Conservation (phyloP, 1,140 invertebrate species). For the Tetranychus cinnabarinus region DNA sequence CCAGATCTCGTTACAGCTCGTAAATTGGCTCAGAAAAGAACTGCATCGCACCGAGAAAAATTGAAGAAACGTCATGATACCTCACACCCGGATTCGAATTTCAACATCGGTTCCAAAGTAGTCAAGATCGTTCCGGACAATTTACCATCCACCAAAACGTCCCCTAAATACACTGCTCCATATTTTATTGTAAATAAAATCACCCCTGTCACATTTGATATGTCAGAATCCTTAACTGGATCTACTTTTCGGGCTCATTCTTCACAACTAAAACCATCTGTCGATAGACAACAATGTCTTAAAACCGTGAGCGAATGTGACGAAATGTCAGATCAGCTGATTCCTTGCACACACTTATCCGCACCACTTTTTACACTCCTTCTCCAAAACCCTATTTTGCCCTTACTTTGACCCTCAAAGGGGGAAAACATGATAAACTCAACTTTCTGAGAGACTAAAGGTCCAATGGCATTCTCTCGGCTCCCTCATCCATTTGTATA, state of each 20-base stretch:
- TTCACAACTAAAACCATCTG: background rate
- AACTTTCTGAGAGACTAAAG: no score
- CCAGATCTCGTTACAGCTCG: background rate
- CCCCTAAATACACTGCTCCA: background rate
- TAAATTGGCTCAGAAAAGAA: background rate
- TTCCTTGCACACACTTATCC: no score
- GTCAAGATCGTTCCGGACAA: background rate
- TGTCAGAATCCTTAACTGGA: background rate
- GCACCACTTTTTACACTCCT: no score
- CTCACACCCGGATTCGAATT: background rate
- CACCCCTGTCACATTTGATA: background rate
- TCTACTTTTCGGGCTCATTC: background rate
- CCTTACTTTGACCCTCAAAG: no score
- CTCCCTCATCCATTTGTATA: no score
- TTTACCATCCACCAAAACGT: background rate
- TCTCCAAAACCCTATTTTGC: no score
- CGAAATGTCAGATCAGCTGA: background rate
- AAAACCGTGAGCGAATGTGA: background rate
- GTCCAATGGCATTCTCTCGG: no score
- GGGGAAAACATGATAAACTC: no score
- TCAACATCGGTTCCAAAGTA: background rate
- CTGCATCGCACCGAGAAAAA: background rate
- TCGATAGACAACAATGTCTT: background rate
- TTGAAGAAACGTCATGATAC: background rate
- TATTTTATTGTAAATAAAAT: background rate